Evolutionary conservation across 2,113 vertebrate species (phyloP).

Genomic region (Podocnemis expansa): DNA sequence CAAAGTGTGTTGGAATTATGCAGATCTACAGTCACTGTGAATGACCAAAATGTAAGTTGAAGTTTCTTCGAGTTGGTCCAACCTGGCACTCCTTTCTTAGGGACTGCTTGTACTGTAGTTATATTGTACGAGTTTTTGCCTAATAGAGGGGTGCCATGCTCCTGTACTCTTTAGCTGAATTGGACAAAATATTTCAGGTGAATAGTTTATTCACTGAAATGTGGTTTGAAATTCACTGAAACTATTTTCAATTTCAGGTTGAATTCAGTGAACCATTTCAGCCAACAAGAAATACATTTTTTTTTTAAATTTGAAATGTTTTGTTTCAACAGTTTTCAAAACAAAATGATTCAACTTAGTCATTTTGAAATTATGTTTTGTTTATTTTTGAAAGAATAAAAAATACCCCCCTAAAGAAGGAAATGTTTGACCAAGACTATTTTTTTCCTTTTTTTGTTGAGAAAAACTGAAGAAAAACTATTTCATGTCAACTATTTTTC

Average conservation of each 20-base stretch:
- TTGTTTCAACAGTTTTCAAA: neutral
- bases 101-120: neutral
- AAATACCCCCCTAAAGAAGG: neutral
- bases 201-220: neutral
- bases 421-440: neutral
- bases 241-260: neutral
- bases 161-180: neutral
- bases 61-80: neutral
- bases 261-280: neutral
- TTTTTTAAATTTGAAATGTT: neutral
- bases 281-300: neutral
- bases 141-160: neutral
- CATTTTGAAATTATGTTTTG: neutral
- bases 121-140: neutral
- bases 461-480: neutral
- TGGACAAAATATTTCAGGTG: neutral
- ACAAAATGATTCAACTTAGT: neutral
- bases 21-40: neutral
- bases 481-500: neutral
- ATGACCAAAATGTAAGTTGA: neutral
- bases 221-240: neutral
- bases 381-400: neutral
- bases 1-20: neutral
- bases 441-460: neutral
- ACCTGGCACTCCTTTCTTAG: neutral